Evolutionary conservation across 2,113 vertebrate species (phyloP).

Genomic region (Sarotherodon lohbergeri): DNA sequence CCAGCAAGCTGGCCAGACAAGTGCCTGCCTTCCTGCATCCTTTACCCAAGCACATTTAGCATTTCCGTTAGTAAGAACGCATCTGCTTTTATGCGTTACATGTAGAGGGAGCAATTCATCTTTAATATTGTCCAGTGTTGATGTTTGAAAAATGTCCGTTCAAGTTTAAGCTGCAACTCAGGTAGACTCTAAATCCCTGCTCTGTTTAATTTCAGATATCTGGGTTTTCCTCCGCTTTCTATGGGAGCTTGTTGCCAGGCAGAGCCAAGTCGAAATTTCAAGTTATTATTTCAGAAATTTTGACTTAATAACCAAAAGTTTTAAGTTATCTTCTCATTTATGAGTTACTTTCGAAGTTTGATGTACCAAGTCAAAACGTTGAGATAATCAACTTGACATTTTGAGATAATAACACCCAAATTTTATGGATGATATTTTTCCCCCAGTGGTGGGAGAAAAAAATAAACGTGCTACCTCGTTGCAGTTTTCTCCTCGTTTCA

Average conservation of each 20-base stretch:
- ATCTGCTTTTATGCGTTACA: background rate
- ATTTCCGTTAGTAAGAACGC: background rate
- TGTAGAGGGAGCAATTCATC: background rate
- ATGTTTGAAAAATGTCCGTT: background rate
- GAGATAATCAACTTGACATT: background rate
- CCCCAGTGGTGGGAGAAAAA: background rate
- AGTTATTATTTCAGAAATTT: background rate
- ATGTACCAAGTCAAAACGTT: background rate
- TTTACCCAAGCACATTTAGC: background rate
- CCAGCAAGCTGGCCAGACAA: background rate
- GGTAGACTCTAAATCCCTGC: background rate
- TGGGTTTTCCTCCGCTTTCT: background rate
- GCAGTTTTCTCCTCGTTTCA: background rate
- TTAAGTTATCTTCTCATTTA: background rate
- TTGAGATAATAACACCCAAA: background rate
- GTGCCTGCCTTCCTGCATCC: background rate
- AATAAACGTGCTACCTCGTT: fast-evolving
- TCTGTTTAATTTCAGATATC: background rate
- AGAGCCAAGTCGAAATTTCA: background rate
- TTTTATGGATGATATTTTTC: background rate
- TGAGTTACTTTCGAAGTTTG: background rate
- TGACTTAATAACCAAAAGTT: background rate
- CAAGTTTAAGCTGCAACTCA: background rate
- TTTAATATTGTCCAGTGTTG: background rate
- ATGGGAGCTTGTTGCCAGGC: background rate